Percentiles rank a stretch among this genome's conserved stretches.
These are phyloP conservation scores for Datnioides undecimradiatus DNA, from an alignment of 2,113 vertebrate genomes.

Conservation along the genomic window DNA sequence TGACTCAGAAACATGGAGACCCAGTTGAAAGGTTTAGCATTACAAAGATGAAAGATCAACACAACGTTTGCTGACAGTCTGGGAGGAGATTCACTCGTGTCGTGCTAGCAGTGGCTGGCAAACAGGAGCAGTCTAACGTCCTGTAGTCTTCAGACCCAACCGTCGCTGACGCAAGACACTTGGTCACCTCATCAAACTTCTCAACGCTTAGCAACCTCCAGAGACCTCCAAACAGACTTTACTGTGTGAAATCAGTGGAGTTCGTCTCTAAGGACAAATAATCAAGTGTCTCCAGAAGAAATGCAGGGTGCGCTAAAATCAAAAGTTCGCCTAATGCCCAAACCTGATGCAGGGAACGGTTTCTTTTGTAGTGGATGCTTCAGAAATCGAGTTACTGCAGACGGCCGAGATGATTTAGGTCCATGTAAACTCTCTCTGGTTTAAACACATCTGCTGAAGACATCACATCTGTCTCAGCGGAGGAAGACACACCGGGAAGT, in stretches of 20 bases:
- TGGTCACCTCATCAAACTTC: conserved; percentile 26
- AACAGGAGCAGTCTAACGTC: no score
- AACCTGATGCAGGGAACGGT: background rate
- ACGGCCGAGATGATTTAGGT: conserved; percentile 30
- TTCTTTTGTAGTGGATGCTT: background rate
- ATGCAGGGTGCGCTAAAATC: background rate
- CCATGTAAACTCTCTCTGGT: background rate
- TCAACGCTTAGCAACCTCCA: background rate
- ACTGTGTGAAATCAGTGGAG: background rate
- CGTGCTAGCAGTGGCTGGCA: background rate
- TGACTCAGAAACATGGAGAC: no score
- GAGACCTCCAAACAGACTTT: background rate
- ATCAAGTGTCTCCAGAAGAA: background rate
- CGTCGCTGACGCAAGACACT: background rate
- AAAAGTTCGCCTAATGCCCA: background rate
- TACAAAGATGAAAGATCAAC: no score
- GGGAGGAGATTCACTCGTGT: background rate
- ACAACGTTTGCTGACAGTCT: background rate
- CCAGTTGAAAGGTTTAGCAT: no score
- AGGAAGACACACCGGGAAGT: conserved; percentile 53
- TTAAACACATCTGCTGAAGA: conserved; percentile 67
- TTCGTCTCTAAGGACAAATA: background rate
- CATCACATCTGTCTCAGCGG: conserved; percentile 66
- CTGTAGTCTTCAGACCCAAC: background rate
- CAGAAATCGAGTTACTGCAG: conserved; percentile 13